phyloP scores from a whole-genome alignment of 2,113 vertebrate genomes.

The mouse (Mus musculus) region GRCm39 chr17:87712501-87713000 shows the following conservation, averaged over 20 bases:
- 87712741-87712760: too few species aligned
- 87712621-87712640: neutral
- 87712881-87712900: too few species aligned
- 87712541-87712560: neutral
- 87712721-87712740: neutral
- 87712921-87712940: too few species aligned
- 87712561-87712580: too few species aligned
- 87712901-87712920: too few species aligned
- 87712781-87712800: neutral
- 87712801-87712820: neutral
- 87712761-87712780: neutral
- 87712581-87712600: neutral
- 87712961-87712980: neutral
- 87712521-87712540: neutral
- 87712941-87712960: too few species aligned
- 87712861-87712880: too few species aligned
- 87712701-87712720: too few species aligned
- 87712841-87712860: too few species aligned
- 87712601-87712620: neutral
- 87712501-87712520: neutral
- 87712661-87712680: too few species aligned
- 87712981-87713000: neutral
- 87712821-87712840: neutral
- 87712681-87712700: neutral
- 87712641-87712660: too few species aligned